Percentiles rank a stretch among this genome's conserved stretches.
Conservation (phyloP, 2,888 invertebrate genomes). For the Orchesellides sinensis region DNA sequence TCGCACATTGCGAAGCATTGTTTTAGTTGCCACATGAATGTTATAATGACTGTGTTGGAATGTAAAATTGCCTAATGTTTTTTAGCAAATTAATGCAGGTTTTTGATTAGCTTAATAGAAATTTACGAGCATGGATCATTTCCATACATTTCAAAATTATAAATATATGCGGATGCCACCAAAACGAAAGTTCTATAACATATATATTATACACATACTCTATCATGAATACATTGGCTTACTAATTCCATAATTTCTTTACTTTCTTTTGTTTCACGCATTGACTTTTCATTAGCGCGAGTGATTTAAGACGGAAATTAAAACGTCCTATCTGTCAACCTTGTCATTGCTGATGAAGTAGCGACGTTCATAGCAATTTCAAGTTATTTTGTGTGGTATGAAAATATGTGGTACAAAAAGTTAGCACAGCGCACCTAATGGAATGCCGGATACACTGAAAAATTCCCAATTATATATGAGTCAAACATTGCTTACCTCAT, state of each 20-base stretch:
- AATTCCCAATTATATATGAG: not conserved
- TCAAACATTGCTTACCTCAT: constrained; percentile 22
- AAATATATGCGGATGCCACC: too few relatives aligned
- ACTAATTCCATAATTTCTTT: not conserved
- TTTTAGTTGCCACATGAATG: not conserved
- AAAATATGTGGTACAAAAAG: not conserved
- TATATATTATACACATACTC: not conserved
- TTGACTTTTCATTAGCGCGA: constrained; percentile 52
- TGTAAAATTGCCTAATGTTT: constrained; percentile 11
- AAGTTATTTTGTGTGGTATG: not conserved
- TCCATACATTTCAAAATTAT: not conserved
- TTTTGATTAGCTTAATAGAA: constrained; percentile 50
- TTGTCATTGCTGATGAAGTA: constrained; percentile 50
- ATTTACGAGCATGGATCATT: constrained; percentile 30
- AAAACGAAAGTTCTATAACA: not conserved
- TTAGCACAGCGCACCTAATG: not conserved
- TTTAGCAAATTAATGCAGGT: constrained; percentile 39
- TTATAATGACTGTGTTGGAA: not conserved
- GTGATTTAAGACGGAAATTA: constrained; percentile 59
- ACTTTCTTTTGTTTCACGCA: constrained; percentile 29
- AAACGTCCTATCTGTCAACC: constrained; percentile 59
- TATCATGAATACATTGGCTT: too few relatives aligned
- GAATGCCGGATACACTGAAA: constrained; percentile 23
- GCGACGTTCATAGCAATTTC: constrained; percentile 9
- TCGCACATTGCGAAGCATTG: too few relatives aligned